A percentile compares a stretch with the other conserved stretches of the same genome.
Evolutionary conservation across 1,140 invertebrate genomes (phyloP).

Genomic region (Trichonephila clavipes): DNA sequence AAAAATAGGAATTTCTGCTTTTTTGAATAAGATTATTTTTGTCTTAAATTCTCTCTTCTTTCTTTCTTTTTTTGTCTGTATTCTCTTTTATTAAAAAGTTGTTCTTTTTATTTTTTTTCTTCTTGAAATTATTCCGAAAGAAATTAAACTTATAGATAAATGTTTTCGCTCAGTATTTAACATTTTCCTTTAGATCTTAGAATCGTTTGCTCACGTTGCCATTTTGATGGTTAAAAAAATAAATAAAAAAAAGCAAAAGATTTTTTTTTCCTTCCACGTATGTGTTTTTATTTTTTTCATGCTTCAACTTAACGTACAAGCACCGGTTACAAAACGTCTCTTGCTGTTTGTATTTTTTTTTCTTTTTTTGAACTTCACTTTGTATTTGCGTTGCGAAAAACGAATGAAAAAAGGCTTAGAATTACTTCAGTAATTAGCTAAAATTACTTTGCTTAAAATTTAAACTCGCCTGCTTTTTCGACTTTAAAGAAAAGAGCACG

Average conservation of each 20-base stretch:
- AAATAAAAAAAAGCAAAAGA: neutral
- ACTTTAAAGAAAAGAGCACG: constrained; percentile 15
- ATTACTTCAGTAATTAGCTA: constrained; percentile 72
- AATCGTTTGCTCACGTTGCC: neutral
- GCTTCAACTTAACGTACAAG: neutral
- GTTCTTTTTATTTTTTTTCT: neutral
- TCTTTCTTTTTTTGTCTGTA: neutral
- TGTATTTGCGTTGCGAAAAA: constrained; percentile 46
- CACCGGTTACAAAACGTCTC: neutral
- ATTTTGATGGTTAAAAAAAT: neutral
- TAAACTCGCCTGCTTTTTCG: constrained; percentile 55
- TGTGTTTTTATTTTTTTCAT: neutral
- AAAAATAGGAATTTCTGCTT: neutral
- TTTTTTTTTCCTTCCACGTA: neutral
- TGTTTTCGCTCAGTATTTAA: neutral
- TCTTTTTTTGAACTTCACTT: neutral
- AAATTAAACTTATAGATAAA: constrained; percentile 22
- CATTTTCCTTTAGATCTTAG: neutral
- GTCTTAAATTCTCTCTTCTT: neutral
- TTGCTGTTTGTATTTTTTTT: neutral
- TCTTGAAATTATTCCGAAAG: neutral
- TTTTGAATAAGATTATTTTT: neutral
- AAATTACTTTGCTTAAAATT: constrained; percentile 74
- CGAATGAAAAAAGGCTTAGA: constrained; percentile 43
- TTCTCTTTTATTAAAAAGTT: neutral